phyloP scores from a whole-genome alignment of 1,140 invertebrate genomes.

The Pseudomyrmex gracilis region DNA sequence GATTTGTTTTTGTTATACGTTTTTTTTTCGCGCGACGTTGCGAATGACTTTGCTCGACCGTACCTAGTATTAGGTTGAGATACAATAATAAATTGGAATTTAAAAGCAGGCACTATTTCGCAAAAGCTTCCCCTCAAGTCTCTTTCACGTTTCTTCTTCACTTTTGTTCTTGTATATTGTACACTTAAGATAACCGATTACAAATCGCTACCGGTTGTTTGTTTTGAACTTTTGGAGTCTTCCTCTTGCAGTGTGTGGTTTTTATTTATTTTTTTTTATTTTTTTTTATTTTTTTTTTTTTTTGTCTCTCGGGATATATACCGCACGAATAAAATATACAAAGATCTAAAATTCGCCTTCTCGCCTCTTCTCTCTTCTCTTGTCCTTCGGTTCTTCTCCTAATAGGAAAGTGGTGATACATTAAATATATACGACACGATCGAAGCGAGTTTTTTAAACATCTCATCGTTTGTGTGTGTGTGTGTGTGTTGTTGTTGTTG shows the following conservation, averaged over 20 bases:
- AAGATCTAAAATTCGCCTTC: constrained; percentile 34
- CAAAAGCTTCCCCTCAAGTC: constrained; percentile 78
- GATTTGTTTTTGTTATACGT: neutral
- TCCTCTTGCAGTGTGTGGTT: constrained; percentile 48
- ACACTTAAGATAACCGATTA: constrained; percentile 70
- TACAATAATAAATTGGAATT: constrained; percentile 75
- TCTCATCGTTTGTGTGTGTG: neutral
- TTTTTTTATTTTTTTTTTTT: neutral
- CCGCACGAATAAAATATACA: constrained; percentile 55
- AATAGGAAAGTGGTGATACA: neutral
- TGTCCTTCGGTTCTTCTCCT: neutral
- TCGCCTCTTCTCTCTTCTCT: constrained; percentile 1
- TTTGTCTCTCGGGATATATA: constrained; percentile 55
- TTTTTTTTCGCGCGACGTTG: neutral
- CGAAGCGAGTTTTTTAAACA: constrained; percentile 5
- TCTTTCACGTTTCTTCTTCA: constrained; percentile 66
- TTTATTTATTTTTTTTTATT: too few species aligned
- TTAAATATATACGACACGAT: constrained; percentile 22
- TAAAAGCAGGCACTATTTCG: constrained; percentile 84
- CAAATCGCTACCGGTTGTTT: constrained; percentile 61
- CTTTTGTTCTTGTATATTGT: constrained; percentile 58
- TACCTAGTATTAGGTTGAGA: constrained; percentile 67
- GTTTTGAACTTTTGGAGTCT: constrained; percentile 66
- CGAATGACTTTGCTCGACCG: constrained; percentile 54
- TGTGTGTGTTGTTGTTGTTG: too few species aligned